Percentiles rank a stretch among this genome's conserved stretches.
Evolutionary conservation across 2,888 invertebrate genomes (phyloP).

Genomic region (Ophonus ardosiacus): DNA sequence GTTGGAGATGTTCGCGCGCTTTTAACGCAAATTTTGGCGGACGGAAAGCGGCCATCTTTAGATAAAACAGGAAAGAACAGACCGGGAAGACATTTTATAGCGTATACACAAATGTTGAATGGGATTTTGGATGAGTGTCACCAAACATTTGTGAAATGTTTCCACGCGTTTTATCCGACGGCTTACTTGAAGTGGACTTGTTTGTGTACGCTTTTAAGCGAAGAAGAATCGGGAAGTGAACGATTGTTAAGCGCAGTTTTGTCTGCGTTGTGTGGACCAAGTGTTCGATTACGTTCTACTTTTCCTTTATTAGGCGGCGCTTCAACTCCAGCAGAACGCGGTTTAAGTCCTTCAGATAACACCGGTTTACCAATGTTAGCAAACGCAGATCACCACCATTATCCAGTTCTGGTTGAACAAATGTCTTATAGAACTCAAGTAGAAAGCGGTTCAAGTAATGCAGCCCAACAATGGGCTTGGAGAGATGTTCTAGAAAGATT

Average conservation of each 20-base stretch:
- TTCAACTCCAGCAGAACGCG: constrained; percentile 74
- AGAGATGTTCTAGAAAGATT: constrained; percentile 89
- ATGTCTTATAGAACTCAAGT: constrained; percentile 84
- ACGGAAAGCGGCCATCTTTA: constrained; percentile 74
- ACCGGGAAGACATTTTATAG: neutral
- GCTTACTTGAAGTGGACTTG: constrained; percentile 95
- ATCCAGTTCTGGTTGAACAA: constrained; percentile 87
- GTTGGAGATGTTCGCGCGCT: constrained; percentile 91
- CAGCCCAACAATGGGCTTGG: constrained; percentile 71
- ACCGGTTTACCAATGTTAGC: constrained; percentile 83
- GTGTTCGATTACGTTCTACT: constrained; percentile 84
- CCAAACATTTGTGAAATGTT: constrained; percentile 92
- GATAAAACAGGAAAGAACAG: neutral
- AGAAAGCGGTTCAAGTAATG: constrained; percentile 57
- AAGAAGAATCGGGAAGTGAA: constrained; percentile 79
- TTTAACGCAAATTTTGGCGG: constrained; percentile 89
- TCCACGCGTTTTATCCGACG: constrained; percentile 97
- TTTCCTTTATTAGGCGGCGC: constrained; percentile 82
- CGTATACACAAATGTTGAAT: constrained; percentile 80
- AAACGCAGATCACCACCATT: constrained; percentile 83
- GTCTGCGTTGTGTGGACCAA: constrained; percentile 89
- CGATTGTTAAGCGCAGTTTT: constrained; percentile 88
- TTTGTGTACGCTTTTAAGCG: constrained; percentile 88
- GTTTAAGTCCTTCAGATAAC: constrained; percentile 84
- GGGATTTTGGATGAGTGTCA: constrained; percentile 93